Conservation (phyloP, 2,113 vertebrate genomes). For the Glaucidium brasilianum region DNA sequence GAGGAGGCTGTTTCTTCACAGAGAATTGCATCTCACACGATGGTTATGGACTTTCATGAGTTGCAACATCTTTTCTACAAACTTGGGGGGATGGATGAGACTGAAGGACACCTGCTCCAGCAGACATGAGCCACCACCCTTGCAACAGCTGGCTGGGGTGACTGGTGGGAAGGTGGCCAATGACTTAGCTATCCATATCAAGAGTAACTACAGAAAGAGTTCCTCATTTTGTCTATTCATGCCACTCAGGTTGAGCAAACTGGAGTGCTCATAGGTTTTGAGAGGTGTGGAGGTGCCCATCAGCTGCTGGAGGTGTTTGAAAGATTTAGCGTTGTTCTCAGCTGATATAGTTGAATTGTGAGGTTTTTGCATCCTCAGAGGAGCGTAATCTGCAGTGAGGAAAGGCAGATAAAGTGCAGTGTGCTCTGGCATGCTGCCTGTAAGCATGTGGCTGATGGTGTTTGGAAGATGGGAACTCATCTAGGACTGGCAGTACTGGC, state of each 20-base stretch:
- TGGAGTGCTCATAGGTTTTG: fast-evolving
- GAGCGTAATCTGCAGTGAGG: not conserved
- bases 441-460: not conserved
- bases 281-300: not conserved
- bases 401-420: not conserved
- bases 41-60: not conserved
- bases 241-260: not conserved
- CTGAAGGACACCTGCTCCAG: not conserved
- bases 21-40: not conserved
- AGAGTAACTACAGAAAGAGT: not conserved
- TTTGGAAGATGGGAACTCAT: not conserved
- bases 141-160: not conserved
- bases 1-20: not conserved
- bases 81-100: not conserved
- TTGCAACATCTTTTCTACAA: not conserved
- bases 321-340: not conserved
- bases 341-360: not conserved
- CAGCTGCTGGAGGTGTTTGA: not conserved
- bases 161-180: not conserved
- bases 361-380: not conserved
- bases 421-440: not conserved
- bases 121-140: not conserved
- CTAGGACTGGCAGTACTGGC: not conserved
- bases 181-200: not conserved
- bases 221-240: fast-evolving